Evolutionary conservation across 1,140 invertebrate species (phyloP).

Genomic region (Colletes gigas): DNA sequence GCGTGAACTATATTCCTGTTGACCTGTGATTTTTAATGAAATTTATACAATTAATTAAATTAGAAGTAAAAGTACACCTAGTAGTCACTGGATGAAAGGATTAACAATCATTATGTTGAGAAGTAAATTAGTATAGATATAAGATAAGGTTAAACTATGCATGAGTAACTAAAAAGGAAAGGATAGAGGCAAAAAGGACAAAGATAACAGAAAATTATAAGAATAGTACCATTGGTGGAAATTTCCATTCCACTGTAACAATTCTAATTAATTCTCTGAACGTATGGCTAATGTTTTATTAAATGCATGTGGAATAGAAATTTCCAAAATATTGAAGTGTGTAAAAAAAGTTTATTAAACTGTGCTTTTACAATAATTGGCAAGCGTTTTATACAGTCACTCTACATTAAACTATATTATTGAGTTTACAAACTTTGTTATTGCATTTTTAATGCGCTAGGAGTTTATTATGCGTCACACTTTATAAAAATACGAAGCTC

Average conservation of each 20-base stretch:
- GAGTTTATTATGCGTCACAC: background rate
- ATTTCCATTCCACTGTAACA: slow-evolving; percentile 77
- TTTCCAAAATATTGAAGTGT: slow-evolving; percentile 66
- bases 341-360: slow-evolving; percentile 69
- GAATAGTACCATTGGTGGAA: slow-evolving; percentile 67
- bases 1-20: slow-evolving; percentile 89
- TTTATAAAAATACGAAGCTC: slow-evolving; percentile 30
- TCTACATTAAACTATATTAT: slow-evolving; percentile 11
- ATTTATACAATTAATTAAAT: slow-evolving; percentile 20
- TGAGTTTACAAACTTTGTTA: slow-evolving; percentile 11
- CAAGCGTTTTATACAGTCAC: slow-evolving; percentile 14
- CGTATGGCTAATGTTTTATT: slow-evolving; percentile 5
- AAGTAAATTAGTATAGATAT: background rate
- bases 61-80: background rate
- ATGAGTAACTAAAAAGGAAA: background rate
- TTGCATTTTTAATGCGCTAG: background rate
- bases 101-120: background rate
- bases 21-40: slow-evolving; percentile 80
- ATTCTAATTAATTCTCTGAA: background rate
- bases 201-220: slow-evolving; percentile 63
- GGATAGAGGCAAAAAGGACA: slow-evolving; percentile 39
- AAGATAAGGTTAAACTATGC: background rate
- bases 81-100: background rate
- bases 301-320: slow-evolving; percentile 78
- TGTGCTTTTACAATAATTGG: slow-evolving; percentile 38